Percentiles rank a stretch among this genome's conserved stretches.
Evolutionary conservation across 2,113 vertebrate species (phyloP).

Genomic region (Neofelis nebulosa): DNA sequence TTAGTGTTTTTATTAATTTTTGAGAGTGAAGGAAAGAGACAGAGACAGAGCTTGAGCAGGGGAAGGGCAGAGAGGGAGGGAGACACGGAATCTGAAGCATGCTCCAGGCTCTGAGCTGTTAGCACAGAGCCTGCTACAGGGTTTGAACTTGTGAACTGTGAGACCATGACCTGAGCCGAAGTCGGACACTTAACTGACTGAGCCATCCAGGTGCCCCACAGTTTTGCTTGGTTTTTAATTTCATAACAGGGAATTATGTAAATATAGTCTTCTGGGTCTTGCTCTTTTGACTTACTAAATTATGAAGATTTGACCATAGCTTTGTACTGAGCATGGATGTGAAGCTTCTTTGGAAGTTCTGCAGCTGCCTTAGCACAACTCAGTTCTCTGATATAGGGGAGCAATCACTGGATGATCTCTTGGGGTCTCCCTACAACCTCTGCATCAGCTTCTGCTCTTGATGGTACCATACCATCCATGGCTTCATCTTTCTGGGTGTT

Average conservation of each 20-base stretch:
- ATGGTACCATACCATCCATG: not conserved
- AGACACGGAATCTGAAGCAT: too few relatives aligned
- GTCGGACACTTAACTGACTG: too few relatives aligned
- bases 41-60: too few relatives aligned
- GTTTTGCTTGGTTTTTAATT: not conserved
- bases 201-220: not conserved
- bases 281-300: not conserved
- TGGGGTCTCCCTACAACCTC: not conserved
- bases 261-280: not conserved
- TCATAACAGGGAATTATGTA: not conserved
- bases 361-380: not conserved
- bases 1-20: too few relatives aligned
- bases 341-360: not conserved
- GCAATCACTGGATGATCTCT: not conserved
- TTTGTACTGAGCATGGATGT: not conserved
- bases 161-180: too few relatives aligned
- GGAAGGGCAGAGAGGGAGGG: too few relatives aligned
- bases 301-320: not conserved
- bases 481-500: not conserved
- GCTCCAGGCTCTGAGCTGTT: too few relatives aligned
- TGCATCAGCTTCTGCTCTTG: not conserved
- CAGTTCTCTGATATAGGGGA: not conserved
- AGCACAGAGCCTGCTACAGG: too few relatives aligned
- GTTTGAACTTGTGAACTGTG: too few relatives aligned
- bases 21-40: too few relatives aligned